Conservation (phyloP, 23 tunicate species). For the Trididemnum clinides region DNA sequence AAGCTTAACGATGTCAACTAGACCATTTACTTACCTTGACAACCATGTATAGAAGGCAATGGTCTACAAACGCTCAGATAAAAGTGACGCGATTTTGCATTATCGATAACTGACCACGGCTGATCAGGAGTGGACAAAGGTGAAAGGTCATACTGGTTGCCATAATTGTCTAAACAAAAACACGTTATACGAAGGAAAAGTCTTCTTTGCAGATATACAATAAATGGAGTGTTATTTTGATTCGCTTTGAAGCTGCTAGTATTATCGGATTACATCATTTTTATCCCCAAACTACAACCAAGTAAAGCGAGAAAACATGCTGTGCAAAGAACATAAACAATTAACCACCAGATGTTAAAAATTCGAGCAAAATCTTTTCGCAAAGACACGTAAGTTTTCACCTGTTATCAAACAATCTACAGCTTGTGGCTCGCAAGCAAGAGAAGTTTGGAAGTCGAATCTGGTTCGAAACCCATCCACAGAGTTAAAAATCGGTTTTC, state of each 20-base stretch:
- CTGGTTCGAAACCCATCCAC: conserved; percentile 28
- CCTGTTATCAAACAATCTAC: conserved; percentile 62
- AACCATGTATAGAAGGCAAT: conserved; percentile 29
- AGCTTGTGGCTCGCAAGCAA: conserved; percentile 67
- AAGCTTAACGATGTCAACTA: too few relatives aligned
- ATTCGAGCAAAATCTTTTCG: too few relatives aligned
- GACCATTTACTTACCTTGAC: conserved; percentile 56
- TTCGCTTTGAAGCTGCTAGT: too few relatives aligned
- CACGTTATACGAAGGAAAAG: too few relatives aligned
- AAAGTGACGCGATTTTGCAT: background rate
- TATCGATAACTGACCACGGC: conserved; percentile 41
- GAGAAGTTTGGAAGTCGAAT: conserved; percentile 64
- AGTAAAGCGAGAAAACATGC: too few relatives aligned
- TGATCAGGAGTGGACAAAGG: conserved; percentile 40
- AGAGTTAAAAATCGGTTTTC: conserved; percentile 21
- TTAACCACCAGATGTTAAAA: too few relatives aligned
- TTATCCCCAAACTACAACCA: too few relatives aligned
- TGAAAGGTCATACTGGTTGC: conserved; percentile 64
- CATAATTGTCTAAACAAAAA: conserved; percentile 46
- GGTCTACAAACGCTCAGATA: conserved; percentile 66
- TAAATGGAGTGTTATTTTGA: too few relatives aligned
- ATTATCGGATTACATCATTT: too few relatives aligned
- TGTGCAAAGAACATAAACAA: too few relatives aligned
- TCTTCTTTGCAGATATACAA: too few relatives aligned
- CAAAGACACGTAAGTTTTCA: too few relatives aligned